Percentiles rank a stretch among this genome's conserved stretches.
Conservation (phyloP, 2,888 invertebrate genomes). For the Beris morrisii region DNA sequence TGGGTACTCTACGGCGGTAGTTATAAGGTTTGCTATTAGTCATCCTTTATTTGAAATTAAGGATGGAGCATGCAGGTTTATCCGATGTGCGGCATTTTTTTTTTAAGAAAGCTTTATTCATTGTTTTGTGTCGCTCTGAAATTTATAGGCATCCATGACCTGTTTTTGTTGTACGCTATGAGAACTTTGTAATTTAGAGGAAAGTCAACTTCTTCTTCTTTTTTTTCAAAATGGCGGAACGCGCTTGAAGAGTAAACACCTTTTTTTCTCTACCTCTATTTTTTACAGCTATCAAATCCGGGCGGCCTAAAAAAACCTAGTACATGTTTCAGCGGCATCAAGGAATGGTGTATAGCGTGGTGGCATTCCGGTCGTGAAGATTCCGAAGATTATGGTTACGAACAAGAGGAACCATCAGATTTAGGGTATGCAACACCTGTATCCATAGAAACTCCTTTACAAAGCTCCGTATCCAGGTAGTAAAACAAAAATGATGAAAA, state of each 20-base stretch:
- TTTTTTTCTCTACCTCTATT: not conserved
- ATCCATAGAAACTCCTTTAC: constrained; percentile 84
- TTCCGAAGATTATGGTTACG: constrained; percentile 70
- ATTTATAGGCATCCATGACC: no score
- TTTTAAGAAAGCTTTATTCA: no score
- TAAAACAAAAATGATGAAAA: constrained; percentile 7
- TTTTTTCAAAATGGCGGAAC: no score
- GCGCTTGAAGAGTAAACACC: not conserved
- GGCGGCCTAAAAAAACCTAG: constrained; percentile 51
- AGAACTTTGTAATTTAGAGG: no score
- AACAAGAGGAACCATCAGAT: constrained; percentile 76
- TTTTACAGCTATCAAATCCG: constrained; percentile 52
- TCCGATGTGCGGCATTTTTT: no score
- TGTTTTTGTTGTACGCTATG: no score
- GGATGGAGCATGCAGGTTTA: no score
- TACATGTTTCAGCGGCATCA: constrained; percentile 58
- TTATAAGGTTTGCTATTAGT: no score
- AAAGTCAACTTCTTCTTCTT: no score
- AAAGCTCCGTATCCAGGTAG: constrained; percentile 80
- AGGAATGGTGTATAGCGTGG: constrained; percentile 86
- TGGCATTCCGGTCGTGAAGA: constrained; percentile 88
- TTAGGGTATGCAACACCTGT: constrained; percentile 78
- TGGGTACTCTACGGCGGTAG: no score
- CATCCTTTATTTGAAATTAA: no score
- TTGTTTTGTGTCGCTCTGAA: no score